Base-by-base conservation (phyloP, 2,888 invertebrate species). In the Rotaria socialis region DNA sequence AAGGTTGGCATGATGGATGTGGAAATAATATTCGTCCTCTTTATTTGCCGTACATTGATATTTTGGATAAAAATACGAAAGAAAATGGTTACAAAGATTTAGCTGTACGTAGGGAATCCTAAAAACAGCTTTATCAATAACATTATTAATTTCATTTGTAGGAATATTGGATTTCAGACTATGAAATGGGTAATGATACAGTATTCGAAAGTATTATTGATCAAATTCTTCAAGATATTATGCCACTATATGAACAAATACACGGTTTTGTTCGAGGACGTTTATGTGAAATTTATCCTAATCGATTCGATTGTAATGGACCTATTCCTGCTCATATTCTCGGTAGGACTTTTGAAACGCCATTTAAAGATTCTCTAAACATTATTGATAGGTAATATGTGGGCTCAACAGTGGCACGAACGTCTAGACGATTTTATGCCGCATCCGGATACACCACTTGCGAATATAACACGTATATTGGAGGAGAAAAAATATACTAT, bases 261-360 rank as follows among this genome's bases (percentile, higher is more conserved):
- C 91, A 91, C 85, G 90, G 90, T 4, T 91, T 89, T 88, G 90
- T 90, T n/a, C 86, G 91, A 50, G 87, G 88, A 22, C 89, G 88
- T 67, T 88, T 91, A 74, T 92, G 93, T 14, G 92, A 93, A 86
- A 90, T 93, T 74, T 94, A 95, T 88, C 56, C 85, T 24, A 52
- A 88, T 14, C 16, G 43, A 24, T 80, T 86, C 22, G 14, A 35
- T 41, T 22, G 55, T 22, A 85, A 60, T 22, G 91, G 91, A 88
- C 88, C 88, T 4, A 87, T 88, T 52, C 87, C 87, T 4, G 87
- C 87, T 52, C 87, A 86, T 84, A 35, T 87, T 50, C 84, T 87
- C 10, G 88, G 85, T 55, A 87, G 80, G 47, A 35, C 35, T 35
- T 2, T 35, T 35, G 35, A 35, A 35, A 35, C 35, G 2, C 35